These are phyloP conservation scores for Oligia strigilis DNA, from an alignment of 2,888 invertebrate genomes.

Conservation along the genomic window DNA sequence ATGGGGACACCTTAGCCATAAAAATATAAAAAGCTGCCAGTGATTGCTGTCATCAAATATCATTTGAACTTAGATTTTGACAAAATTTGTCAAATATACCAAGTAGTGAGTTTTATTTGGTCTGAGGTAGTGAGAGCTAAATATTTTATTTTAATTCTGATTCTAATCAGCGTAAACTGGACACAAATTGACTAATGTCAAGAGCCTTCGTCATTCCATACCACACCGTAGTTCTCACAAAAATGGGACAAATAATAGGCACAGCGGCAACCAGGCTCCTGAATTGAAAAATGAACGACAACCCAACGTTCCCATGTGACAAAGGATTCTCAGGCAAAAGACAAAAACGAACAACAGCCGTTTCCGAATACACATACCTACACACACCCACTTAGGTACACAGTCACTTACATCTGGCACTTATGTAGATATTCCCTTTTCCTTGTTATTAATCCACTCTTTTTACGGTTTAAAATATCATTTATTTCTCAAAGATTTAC, in stretches of 20 bases:
- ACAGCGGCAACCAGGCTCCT: slow-evolving; percentile 71
- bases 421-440: too few species aligned
- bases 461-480: too few species aligned
- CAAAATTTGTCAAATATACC: slow-evolving; percentile 1
- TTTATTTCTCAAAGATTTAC: too few species aligned
- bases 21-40: slow-evolving; percentile 10
- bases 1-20: background rate
- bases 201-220: background rate
- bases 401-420: too few species aligned
- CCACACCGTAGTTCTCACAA: slow-evolving; percentile 2
- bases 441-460: too few species aligned
- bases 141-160: background rate
- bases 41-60: slow-evolving; percentile 4
- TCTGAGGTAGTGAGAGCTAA: too few species aligned
- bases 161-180: background rate
- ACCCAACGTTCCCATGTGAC: slow-evolving; percentile 92
- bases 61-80: background rate
- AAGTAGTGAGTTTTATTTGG: background rate
- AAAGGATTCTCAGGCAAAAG: slow-evolving; percentile 93
- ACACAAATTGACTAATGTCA: background rate
- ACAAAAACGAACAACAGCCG: slow-evolving; percentile 93
- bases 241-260: slow-evolving; percentile 81
- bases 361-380: slow-evolving; percentile 82
- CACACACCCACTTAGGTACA: too few species aligned
- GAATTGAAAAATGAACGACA: slow-evolving; percentile 77